Evolutionary conservation across 1,140 invertebrate genomes (phyloP), one percentile per base, ranked within the genome.

Genomic region (Bactericera cockerelli): DNA sequence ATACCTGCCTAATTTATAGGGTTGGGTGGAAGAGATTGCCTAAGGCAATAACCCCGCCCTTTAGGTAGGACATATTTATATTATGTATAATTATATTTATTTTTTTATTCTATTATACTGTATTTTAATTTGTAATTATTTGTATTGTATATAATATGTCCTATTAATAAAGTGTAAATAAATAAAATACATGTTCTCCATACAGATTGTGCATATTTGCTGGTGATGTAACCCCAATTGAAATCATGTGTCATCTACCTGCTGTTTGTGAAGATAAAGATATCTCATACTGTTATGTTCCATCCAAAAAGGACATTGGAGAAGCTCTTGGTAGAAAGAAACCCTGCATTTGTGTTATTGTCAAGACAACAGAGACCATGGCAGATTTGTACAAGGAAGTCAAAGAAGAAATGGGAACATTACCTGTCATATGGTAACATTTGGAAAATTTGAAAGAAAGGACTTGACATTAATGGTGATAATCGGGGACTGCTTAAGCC

Each of bases 241-340:
- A 99, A 68, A 89, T 97, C 14, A 93, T 97, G 81, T 91, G 87
- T 65, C 95, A 99, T 70, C 75, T 99, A 67, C 94, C 95, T 1
- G 81, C 82, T 1, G 83, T 98, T 0, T 98, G 94, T 69, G 95
- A 99, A 72, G 88, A 95, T 39, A 86, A 87, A 67, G 76, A 82
- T 39, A 81, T 95, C 62, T 92, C 93, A 0, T 98, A 98, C 70
- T 84, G 87, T 62, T 98, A 88, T 69, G 86, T 83, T 4, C 94
- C 94, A 6, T 93, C 89, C 21, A 80, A 87, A 56, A 78, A 83
- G 68, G 93, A 95, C 69, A 78, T 98, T n/a, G 93, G 93, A 6
- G 71, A 79, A 33, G 89, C 93, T 0, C 83, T 93, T 79, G 93
- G 93, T 2, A 84, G 90, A 0, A 89, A 87, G 72, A 73, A 91